Percentiles rank a stretch among this genome's conserved stretches.
Evolutionary conservation across 2,113 vertebrate species (phyloP).

Genomic region (Talpa occidentalis): DNA sequence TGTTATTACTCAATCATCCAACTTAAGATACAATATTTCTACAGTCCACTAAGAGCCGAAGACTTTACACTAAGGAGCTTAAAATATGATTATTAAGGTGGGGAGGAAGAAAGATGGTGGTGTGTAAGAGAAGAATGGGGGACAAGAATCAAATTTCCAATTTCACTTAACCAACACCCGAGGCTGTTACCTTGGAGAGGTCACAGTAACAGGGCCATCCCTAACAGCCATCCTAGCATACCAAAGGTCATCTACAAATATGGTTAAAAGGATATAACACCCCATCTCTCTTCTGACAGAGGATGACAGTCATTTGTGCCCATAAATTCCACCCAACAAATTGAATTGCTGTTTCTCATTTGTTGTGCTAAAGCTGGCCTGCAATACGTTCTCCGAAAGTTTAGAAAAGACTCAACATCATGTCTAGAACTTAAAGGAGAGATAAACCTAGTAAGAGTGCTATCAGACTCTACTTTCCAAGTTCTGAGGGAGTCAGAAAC

Average conservation of each 20-base stretch:
- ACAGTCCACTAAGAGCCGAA: neutral
- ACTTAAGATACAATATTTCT: constrained; percentile 9
- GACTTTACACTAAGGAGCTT: constrained; percentile 8
- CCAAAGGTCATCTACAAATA: neutral
- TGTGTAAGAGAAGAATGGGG: neutral
- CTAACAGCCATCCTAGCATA: neutral
- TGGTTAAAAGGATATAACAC: neutral
- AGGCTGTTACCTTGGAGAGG: neutral
- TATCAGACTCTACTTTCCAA: neutral
- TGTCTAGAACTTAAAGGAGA: constrained; percentile 29
- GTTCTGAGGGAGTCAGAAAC: neutral
- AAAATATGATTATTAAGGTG: constrained; percentile 11
- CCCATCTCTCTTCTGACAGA: neutral
- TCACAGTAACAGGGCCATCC: neutral
- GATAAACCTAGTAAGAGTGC: neutral
- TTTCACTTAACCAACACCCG: neutral
- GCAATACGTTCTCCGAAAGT: neutral
- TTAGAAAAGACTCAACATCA: neutral
- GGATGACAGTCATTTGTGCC: neutral
- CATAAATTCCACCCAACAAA: neutral
- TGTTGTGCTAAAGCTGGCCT: neutral
- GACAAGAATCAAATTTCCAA: neutral
- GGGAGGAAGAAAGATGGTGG: neutral
- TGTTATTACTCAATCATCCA: constrained; percentile 1
- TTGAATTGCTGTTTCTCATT: neutral